phyloP scores from a whole-genome alignment of 2,113 vertebrate species.

The Chlorodrepanis virens region DNA sequence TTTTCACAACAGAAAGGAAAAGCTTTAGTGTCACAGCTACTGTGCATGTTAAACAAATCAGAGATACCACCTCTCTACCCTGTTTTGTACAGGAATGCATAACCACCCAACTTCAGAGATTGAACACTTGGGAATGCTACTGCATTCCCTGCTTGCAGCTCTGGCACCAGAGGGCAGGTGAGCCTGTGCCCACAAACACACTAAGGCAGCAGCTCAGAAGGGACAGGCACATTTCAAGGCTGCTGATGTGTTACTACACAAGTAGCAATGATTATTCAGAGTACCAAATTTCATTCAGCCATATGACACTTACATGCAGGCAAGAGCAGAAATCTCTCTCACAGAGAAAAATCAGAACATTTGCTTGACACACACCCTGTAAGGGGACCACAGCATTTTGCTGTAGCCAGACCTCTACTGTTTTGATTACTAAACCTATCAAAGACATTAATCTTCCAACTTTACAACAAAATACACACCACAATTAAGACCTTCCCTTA shows the following conservation, averaged over 20 bases:
- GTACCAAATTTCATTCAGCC: neutral
- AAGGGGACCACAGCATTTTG: neutral
- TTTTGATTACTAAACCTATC: neutral
- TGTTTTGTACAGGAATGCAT: neutral
- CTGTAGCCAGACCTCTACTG: neutral
- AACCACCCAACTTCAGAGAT: neutral
- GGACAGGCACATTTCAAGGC: no score
- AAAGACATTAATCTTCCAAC: neutral
- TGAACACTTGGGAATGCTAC: neutral
- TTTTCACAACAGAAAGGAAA: neutral
- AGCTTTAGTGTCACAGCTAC: neutral
- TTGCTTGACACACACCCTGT: neutral
- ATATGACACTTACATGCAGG: neutral
- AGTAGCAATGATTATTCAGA: neutral
- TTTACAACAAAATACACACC: neutral
- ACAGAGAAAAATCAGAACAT: neutral
- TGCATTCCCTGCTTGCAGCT: neutral
- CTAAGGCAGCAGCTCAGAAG: no score
- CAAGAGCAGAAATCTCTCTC: neutral
- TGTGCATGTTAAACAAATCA: neutral
- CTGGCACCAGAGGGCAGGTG: neutral
- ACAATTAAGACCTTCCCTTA: neutral
- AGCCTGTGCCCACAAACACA: neutral
- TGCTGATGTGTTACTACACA: neutral
- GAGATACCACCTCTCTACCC: neutral